phyloP scores from a whole-genome alignment of 2,113 vertebrate species.

The Cyprinodon brontotheroides region DNA sequence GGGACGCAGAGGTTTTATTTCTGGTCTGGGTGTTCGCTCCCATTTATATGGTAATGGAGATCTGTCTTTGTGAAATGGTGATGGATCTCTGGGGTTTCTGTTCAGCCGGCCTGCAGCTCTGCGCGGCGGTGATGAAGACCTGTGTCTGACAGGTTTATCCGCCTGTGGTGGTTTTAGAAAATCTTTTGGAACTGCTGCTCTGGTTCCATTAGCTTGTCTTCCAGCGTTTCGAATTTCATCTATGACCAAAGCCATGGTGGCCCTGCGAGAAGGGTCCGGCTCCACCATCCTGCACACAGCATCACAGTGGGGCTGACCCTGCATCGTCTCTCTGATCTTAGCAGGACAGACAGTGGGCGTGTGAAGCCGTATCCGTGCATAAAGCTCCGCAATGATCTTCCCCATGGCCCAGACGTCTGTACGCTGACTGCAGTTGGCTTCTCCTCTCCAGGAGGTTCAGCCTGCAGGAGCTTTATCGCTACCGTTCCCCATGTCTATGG shows the following conservation, averaged over 20 bases:
- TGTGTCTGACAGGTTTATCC: background rate
- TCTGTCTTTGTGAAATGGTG: background rate
- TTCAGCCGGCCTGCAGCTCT: background rate
- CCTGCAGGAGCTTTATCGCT: too few relatives aligned
- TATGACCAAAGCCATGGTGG: slow-evolving; percentile 63
- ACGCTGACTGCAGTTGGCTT: slow-evolving; percentile 64
- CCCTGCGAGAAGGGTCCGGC: slow-evolving; percentile 39
- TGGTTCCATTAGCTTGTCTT: background rate
- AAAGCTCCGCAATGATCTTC: slow-evolving; percentile 78
- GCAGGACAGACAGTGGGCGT: slow-evolving; percentile 61
- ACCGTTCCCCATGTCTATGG: slow-evolving; percentile 73
- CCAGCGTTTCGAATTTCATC: slow-evolving; percentile 54
- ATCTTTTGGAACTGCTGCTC: background rate
- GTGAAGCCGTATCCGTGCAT: slow-evolving; percentile 66
- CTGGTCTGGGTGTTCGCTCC: slow-evolving; percentile 42
- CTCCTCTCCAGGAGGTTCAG: slow-evolving; percentile 23
- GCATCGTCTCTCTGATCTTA: slow-evolving; percentile 69
- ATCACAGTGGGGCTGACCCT: slow-evolving; percentile 56
- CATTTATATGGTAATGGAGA: background rate
- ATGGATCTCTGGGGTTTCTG: background rate
- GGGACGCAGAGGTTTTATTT: background rate
- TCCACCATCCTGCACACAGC: slow-evolving; percentile 73
- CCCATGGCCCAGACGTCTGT: slow-evolving; percentile 82
- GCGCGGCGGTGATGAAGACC: slow-evolving; percentile 31
- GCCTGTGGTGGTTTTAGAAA: slow-evolving; percentile 1